phyloP scores from a whole-genome alignment of 2,888 invertebrate species.

The Philopedon plagiatum region DNA sequence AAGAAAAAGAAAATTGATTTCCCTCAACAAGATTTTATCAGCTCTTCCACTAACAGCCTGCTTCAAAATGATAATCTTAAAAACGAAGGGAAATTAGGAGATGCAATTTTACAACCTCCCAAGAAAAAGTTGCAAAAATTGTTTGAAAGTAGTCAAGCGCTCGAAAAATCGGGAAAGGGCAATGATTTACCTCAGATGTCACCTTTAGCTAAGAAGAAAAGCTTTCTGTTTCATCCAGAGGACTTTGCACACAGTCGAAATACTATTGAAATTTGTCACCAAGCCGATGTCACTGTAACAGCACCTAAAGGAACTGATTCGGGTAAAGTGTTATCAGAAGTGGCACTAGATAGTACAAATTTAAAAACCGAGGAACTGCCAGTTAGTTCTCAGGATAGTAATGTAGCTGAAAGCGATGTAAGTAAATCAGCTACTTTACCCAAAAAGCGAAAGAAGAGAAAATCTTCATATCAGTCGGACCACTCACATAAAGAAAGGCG shows the following conservation, averaged over 20 bases:
- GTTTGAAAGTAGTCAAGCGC: slow-evolving; percentile 43
- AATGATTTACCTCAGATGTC: slow-evolving; percentile 44
- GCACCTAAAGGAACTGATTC: neutral
- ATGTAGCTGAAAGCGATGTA: slow-evolving; percentile 7
- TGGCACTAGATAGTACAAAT: neutral
- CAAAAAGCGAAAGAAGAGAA: slow-evolving; percentile 19
- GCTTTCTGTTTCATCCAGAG: slow-evolving; percentile 43
- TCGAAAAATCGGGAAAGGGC: slow-evolving; percentile 29
- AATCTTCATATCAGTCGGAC: neutral
- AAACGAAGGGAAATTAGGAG: slow-evolving; percentile 7
- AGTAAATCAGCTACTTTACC: slow-evolving; percentile 19
- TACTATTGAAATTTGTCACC: neutral
- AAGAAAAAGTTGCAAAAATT: slow-evolving; percentile 51
- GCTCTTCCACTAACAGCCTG: neutral
- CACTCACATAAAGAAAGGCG: slow-evolving; percentile 4
- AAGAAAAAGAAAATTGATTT: slow-evolving; percentile 50
- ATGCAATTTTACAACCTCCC: slow-evolving; percentile 36
- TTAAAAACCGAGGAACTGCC: neutral
- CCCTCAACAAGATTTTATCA: neutral
- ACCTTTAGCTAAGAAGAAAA: slow-evolving; percentile 50
- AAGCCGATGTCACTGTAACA: neutral
- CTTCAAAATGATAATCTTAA: slow-evolving; percentile 2
- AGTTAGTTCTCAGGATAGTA: neutral
- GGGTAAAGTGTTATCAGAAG: neutral
- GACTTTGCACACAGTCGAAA: slow-evolving; percentile 20